A percentile compares a stretch with the other conserved stretches of the same genome.
phyloP scores from a whole-genome alignment of 2,888 invertebrate genomes.

The Pyrgus malvae region DNA sequence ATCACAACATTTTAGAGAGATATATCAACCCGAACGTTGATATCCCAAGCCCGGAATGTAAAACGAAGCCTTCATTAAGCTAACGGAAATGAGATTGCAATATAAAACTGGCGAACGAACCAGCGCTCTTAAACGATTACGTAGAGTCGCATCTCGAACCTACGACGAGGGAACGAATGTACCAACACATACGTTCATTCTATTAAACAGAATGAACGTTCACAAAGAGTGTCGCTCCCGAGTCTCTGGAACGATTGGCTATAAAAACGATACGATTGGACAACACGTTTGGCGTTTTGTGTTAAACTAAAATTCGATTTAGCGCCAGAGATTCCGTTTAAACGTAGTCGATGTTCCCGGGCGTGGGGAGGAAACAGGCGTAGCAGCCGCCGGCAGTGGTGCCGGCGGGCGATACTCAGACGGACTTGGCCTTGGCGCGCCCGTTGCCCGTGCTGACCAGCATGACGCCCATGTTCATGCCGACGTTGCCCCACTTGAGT shows the following conservation, averaged over 20 bases:
- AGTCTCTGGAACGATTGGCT: neutral
- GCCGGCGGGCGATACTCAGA: slow-evolving; percentile 71
- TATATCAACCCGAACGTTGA: slow-evolving; percentile 3
- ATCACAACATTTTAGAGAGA: slow-evolving; percentile 1
- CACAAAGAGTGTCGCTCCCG: neutral
- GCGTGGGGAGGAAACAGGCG: slow-evolving; percentile 64
- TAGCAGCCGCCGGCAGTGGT: slow-evolving; percentile 58
- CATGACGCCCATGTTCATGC: slow-evolving; percentile 86
- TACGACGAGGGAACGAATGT: slow-evolving; percentile 8
- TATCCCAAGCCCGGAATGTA: slow-evolving; percentile 16
- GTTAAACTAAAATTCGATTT: slow-evolving; percentile 1
- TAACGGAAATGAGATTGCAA: slow-evolving; percentile 9
- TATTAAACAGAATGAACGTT: neutral
- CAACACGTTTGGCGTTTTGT: neutral
- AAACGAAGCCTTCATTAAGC: slow-evolving; percentile 14
- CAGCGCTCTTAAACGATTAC: slow-evolving; percentile 9
- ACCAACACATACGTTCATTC: neutral
- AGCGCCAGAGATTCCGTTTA: slow-evolving; percentile 39
- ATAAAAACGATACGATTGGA: neutral
- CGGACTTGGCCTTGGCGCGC: slow-evolving; percentile 70
- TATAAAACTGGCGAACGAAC: neutral
- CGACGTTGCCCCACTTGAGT: slow-evolving; percentile 86
- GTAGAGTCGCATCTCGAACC: too few species aligned
- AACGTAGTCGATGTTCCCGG: slow-evolving; percentile 64
- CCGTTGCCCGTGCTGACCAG: slow-evolving; percentile 79